A percentile compares a stretch with the other conserved stretches of the same genome.
Evolutionary conservation across 2,797 vertebrate genomes (phyloP).

Genomic region (Bradypus variegatus): DNA sequence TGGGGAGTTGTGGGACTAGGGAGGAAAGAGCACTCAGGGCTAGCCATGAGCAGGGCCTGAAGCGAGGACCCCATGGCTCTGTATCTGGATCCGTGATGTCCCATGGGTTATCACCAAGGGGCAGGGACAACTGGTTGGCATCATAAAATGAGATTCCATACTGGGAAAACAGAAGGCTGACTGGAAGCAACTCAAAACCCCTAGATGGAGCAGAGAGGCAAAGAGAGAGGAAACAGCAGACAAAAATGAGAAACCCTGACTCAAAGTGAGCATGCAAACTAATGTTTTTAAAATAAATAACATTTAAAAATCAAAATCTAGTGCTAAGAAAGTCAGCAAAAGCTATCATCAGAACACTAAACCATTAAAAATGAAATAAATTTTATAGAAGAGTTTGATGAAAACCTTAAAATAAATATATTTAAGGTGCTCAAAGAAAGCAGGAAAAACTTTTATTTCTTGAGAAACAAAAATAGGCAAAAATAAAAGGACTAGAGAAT

Average conservation of each 20-base stretch:
- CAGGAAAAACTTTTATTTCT: background rate
- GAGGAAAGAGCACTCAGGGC: background rate
- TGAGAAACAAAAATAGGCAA: background rate
- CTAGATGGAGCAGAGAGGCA: background rate
- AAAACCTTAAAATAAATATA: background rate
- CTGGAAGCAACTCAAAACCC: background rate
- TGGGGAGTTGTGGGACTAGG: background rate
- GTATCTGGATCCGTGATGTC: background rate
- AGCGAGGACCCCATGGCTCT: background rate
- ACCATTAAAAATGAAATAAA: background rate
- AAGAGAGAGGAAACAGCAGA: background rate
- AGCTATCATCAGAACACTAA: background rate
- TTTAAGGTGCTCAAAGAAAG: background rate
- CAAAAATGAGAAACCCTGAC: background rate
- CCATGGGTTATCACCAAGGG: background rate
- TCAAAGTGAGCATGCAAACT: background rate
- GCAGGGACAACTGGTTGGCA: background rate
- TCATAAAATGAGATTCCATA: background rate
- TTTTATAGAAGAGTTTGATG: background rate
- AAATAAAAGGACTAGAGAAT: background rate
- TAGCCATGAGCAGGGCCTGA: background rate
- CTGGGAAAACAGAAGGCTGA: too few relatives aligned
- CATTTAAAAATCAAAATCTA: background rate
- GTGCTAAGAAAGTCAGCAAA: background rate
- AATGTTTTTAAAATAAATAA: background rate